Evolutionary conservation across 2,888 invertebrate genomes (phyloP).

Genomic region (Trilocha varians): DNA sequence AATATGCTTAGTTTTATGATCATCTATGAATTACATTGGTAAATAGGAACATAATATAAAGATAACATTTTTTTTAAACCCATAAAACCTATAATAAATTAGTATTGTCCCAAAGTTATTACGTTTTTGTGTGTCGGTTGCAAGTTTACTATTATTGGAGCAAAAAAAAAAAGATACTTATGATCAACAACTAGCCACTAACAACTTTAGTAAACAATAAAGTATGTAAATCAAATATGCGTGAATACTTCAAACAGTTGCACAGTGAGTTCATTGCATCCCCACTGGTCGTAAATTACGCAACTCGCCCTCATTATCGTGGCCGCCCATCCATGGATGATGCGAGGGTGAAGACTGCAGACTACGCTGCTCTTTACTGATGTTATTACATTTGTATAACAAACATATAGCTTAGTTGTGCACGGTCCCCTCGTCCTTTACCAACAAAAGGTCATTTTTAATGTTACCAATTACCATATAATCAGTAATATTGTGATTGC

Average conservation of each 20-base stretch:
- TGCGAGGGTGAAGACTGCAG: conserved; percentile 25
- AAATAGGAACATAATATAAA: no score
- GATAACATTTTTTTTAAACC: no score
- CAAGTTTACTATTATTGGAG: no score
- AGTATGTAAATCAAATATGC: conserved; percentile 43
- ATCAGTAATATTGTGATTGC: no score
- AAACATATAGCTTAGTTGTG: background rate
- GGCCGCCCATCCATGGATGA: conserved; percentile 56
- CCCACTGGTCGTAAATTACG: conserved; percentile 51
- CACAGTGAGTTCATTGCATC: conserved; percentile 43
- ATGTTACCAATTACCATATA: no score
- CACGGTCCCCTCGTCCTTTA: background rate
- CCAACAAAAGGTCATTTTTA: background rate
- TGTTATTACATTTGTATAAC: background rate
- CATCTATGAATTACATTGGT: no score
- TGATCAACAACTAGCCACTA: no score
- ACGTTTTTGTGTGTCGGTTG: no score
- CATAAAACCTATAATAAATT: no score
- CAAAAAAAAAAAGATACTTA: no score
- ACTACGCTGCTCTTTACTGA: background rate
- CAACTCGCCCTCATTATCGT: conserved; percentile 64
- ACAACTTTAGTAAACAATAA: conserved; percentile 7
- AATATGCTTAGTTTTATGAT: no score
- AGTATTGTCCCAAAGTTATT: no score
- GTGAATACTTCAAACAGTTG: conserved; percentile 68